Conservation (phyloP, 2,113 vertebrate genomes). For the Vidua macroura region DNA sequence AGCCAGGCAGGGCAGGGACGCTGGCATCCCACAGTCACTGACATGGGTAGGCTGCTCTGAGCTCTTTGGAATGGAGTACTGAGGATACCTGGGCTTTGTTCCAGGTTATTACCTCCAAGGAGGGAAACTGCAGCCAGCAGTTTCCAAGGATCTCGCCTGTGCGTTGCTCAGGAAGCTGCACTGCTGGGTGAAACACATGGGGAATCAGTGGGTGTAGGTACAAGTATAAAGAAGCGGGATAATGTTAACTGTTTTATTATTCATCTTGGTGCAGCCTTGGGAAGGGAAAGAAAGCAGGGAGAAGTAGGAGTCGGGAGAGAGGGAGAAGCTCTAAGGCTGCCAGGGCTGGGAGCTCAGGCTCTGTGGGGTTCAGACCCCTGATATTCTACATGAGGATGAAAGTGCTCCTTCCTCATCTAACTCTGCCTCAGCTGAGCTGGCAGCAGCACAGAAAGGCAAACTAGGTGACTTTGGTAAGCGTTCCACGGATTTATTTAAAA, state of each 20-base stretch:
- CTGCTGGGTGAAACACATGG: not conserved
- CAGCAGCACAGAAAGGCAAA: not conserved
- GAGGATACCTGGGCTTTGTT: not conserved
- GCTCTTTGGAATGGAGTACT: not conserved
- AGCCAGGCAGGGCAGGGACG: not conserved
- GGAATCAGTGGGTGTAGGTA: not conserved
- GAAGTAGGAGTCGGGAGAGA: not conserved
- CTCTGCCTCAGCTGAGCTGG: not conserved
- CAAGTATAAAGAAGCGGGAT: not conserved
- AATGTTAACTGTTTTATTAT: not conserved
- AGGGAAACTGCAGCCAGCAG: not conserved
- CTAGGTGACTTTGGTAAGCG: not conserved
- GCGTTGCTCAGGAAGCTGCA: not conserved
- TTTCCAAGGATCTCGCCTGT: rapidly evolving
- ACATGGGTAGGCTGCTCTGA: rapidly evolving
- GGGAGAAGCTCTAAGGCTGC: not conserved
- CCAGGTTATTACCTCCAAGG: not conserved
- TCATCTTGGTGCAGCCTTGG: not conserved
- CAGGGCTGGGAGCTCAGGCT: not conserved
- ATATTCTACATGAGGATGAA: rapidly evolving
- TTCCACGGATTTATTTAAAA: not conserved
- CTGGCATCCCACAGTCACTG: rapidly evolving
- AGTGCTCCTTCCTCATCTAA: not conserved
- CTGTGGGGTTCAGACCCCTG: not conserved
- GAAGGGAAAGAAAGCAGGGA: not conserved